Percentiles rank a stretch among this genome's conserved stretches.
Evolutionary conservation across 2,888 invertebrate species (phyloP).

Genomic region (Ectemnius cavifrons): DNA sequence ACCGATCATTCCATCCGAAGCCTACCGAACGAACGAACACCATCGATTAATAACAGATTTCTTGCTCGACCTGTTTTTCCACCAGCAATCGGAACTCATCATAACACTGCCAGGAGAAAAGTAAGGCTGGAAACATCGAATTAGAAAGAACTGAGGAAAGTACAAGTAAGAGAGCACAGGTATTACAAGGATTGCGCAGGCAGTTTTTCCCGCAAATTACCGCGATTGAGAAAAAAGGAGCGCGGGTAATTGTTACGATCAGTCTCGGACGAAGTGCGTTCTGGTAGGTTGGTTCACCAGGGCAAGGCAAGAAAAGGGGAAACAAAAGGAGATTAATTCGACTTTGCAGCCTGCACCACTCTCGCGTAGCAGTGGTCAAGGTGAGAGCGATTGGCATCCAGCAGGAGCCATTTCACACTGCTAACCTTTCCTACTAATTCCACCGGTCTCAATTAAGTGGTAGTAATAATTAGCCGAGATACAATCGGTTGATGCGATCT

Average conservation of each 20-base stretch:
- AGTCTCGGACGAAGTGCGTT: slow-evolving; percentile 3
- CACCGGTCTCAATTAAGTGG: too few species aligned
- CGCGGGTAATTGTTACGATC: background rate
- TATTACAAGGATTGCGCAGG: background rate
- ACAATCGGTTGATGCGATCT: too few species aligned
- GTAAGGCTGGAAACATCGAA: background rate
- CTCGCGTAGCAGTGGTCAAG: slow-evolving; percentile 39
- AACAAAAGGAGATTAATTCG: slow-evolving; percentile 31
- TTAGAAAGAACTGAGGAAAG: background rate
- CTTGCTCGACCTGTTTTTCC: background rate
- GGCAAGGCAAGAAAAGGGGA: too few species aligned
- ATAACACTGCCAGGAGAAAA: too few species aligned
- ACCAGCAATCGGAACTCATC: background rate
- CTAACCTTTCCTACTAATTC: too few species aligned
- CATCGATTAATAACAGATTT: background rate
- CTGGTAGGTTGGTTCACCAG: background rate
- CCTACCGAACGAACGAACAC: background rate
- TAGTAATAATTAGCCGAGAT: too few species aligned
- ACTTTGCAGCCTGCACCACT: slow-evolving; percentile 20
- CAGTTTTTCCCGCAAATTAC: slow-evolving; percentile 1
- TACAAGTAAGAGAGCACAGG: background rate
- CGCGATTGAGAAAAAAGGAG: background rate
- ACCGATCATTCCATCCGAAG: too few species aligned
- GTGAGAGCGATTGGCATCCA: slow-evolving; percentile 35
- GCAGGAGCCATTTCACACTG: slow-evolving; percentile 3